Base-by-base conservation (phyloP, 2,888 invertebrate species). In the Leptinotarsa haldemani region DNA sequence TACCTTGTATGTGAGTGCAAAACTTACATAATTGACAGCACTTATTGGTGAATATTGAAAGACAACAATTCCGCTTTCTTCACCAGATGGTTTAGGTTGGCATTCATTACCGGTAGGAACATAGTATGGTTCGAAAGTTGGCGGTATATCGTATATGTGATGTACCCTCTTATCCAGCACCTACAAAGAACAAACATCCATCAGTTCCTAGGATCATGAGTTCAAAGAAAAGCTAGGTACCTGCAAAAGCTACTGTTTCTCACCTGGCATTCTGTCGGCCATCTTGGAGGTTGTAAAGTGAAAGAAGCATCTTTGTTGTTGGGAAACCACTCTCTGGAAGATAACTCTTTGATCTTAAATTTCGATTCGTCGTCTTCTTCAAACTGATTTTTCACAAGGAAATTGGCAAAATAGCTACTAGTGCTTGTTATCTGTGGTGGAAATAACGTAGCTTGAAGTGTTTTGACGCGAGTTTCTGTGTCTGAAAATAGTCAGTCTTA, bases 231-330 rank as follows among this genome's bases (percentile, higher is more conserved):
- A 40, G 12, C 48, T 50, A 50, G 50, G 3, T 50, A 50, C 50
- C n/a, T 50, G 40, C 9, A 40, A 50, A 50, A 50, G 4, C 3
- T 9, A 40, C 12, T 2, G 40, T 56, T 53, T 40, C 81, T 88
- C 86, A 95, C 95, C 90, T 96, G 95, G 88, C 96, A 96, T 89
- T 96, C 96, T 63, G 94, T 93, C 22, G 96, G 96, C 95, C 95
- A 96, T 86, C 95, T 90, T 73, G 95, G 92, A 82, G 94, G 93
- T 89, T 95, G 95, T 82, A 93, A 92, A 69, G 93, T 91, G 72
- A 86, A 85, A 71, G 82, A 81, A 25, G 79, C 80, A 50, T 87
- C 86, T 66, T 82, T 83, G 47, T 79, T 82, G 25, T 83, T 78
- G 4, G 83, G 78, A 87, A 93, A 94, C 74, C 93, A 88, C 84